Evolutionary conservation across 2,797 vertebrate species (phyloP).

Genomic region (Gephyroberyx darwinii): DNA sequence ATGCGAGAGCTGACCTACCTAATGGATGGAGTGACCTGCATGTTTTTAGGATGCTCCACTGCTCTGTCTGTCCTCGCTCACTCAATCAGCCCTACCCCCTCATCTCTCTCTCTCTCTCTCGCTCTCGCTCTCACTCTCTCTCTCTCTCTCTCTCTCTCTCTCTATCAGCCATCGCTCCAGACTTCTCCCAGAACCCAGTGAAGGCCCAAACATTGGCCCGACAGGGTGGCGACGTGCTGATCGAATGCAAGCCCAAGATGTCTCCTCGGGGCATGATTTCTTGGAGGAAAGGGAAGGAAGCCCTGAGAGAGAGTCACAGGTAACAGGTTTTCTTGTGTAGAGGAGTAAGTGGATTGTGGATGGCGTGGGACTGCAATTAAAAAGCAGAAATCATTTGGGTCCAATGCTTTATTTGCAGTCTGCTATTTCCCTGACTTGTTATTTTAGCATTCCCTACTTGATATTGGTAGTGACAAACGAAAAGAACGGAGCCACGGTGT

Average conservation of each 20-base stretch:
- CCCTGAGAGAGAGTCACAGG: conserved; percentile 91
- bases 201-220: conserved; percentile 91
- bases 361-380: conserved; percentile 8
- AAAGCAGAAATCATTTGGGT: conserved; percentile 30
- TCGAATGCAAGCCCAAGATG: conserved; percentile 95
- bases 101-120: conserved; percentile 6
- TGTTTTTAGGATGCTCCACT: conserved; percentile 47
- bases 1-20: conserved; percentile 55
- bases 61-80: conserved; percentile 1
- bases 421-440: conserved; percentile 52
- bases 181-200: conserved; percentile 92
- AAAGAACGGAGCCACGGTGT: conserved; percentile 54
- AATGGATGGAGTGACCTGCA: conserved; percentile 65
- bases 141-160: conserved; percentile 29
- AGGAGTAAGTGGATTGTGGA: conserved; percentile 20
- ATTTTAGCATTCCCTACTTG: conserved; percentile 57
- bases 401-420: conserved; percentile 37
- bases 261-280: conserved; percentile 92
- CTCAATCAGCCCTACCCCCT: conserved; percentile 7
- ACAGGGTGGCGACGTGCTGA: conserved; percentile 91
- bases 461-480: conserved; percentile 69
- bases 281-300: conserved; percentile 93
- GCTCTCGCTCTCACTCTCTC: conserved; percentile 11
- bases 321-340: conserved; percentile 69
- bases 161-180: conserved; percentile 87